Evolutionary conservation across 1,140 invertebrate genomes (phyloP), one percentile per base, ranked within the genome.

Genomic region (Diachasmimorpha longicaudata): DNA sequence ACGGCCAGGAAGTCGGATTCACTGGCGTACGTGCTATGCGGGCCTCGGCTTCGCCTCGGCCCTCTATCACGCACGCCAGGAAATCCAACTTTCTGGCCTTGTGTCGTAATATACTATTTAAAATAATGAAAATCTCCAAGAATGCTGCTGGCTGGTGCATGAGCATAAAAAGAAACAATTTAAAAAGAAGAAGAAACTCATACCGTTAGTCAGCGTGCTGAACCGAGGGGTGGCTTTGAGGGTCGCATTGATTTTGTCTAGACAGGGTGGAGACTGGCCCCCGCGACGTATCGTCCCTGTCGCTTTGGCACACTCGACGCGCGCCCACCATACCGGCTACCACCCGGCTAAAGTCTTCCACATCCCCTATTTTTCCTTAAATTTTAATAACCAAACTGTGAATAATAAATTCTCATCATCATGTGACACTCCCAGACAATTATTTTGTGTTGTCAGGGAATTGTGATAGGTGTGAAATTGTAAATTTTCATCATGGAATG

Each of bases 171-270:
- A 37, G 66, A 74, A 44, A 52, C 42, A 78, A 52, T 23, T 46
- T 44, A 48, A 68, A 42, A 37, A 67, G 67, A 48, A 67, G 67
- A 48, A 68, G 67, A 21, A 74, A 66, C 39, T 74, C 70, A 58
- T 5, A 77, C 23, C 66, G 46, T 46, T 44, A 52, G 68, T 71
- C 71, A 77, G 74, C 79, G 81, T 79, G 82, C 79, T 83, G 82
- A 82, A 37, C 69, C 42, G 58, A 37, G 75, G 76, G 74, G 75
- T 76, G 74, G 81, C 78, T 81, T 81, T 82, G 82, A 83, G 84
- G 84, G 84, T 86, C 83, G 84, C 85, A 86, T 87, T 86, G 85
- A 87, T 87, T 87, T 87, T 86, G 85, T 87, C 85, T 87, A 86
- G 85, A 87, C 85, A 82, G 85, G 85, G 85, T 85, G 85, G 85